A percentile compares a stretch with the other conserved stretches of the same genome.
phyloP scores from a whole-genome alignment of 2,797 vertebrate species.

The Pipistrellus kuhlii region DNA sequence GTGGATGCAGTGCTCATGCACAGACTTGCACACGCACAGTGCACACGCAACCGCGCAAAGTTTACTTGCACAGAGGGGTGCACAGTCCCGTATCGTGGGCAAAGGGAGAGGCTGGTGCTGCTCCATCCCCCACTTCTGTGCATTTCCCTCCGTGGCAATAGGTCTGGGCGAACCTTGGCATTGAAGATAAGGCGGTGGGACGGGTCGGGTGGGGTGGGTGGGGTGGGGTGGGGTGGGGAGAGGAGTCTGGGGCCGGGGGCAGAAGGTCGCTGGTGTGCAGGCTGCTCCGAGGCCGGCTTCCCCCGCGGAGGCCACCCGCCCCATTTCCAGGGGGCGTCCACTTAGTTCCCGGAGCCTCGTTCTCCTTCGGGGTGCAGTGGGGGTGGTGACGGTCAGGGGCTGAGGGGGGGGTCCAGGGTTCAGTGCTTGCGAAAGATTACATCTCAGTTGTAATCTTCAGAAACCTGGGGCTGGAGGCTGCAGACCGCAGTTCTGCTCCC shows the following conservation, averaged over 20 bases:
- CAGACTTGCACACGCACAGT: neutral
- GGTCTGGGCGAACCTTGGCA: conserved; percentile 45
- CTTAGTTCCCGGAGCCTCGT: neutral
- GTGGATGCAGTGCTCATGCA: neutral
- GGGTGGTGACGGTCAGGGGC: neutral
- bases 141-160: neutral
- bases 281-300: neutral
- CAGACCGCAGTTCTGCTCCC: neutral
- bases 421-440: neutral
- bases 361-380: neutral
- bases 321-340: neutral
- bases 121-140: neutral
- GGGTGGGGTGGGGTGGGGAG: neutral
- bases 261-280: neutral
- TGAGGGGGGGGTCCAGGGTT: neutral
- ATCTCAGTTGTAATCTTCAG: neutral
- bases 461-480: neutral
- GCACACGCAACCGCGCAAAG: neutral
- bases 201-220: neutral
- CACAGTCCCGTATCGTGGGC: fast-evolving
- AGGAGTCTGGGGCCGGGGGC: neutral
- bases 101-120: neutral
- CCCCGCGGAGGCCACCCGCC: neutral
- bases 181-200: neutral
- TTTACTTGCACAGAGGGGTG: fast-evolving